Base-by-base conservation (phyloP, 2,797 vertebrate species). In the Onychomys torridus region DNA sequence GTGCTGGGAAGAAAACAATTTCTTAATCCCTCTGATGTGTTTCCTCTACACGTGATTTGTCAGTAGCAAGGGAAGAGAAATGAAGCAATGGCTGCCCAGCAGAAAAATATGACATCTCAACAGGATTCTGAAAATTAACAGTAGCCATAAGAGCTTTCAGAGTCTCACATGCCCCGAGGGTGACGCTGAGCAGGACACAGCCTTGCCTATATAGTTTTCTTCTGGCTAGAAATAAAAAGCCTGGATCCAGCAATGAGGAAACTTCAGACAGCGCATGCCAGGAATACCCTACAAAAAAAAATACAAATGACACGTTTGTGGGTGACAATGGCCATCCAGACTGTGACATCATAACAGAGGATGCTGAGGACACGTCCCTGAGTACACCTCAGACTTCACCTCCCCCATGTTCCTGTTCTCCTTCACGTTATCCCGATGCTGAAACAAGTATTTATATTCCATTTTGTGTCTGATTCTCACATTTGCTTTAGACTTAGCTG, bases 401-500 rank as follows among this genome's bases (percentile, higher is more conserved):
- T 69, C 46, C 9, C 13, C 55, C 29, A 12, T 46, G 88, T 84
- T 69, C 9, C 61, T 57, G 4, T 37, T 93, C 11, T 37, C 27
- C 73, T 79, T 11, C 32, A 43, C 57, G 59, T 65, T 78, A 67
- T 63, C 65, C 43, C 85, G 65, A 25, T 9, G n/a, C 46, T 55
- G 1, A 67, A 55, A 79, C 52, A 84, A 49, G 4, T 49, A 59
- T 55, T 88, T 83, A 16, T 6, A 55, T n/a, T 71, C 63, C 40
- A 1, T 75, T 67, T 82, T 46, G 78, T 5, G 25, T 52, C 76
- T 32, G 49, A 67, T 77, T 76, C 52, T 87, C 81, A 63, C 55
- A 75, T 91, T 83, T 96, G 32, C 89, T 94, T 81, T 77, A 65
- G 65, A 89, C 12, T 61, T 76, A 69, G 34, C 75, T 75, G 78